phyloP scores from a whole-genome alignment of 2,797 vertebrate genomes.

The Thamnophis elegans region DNA sequence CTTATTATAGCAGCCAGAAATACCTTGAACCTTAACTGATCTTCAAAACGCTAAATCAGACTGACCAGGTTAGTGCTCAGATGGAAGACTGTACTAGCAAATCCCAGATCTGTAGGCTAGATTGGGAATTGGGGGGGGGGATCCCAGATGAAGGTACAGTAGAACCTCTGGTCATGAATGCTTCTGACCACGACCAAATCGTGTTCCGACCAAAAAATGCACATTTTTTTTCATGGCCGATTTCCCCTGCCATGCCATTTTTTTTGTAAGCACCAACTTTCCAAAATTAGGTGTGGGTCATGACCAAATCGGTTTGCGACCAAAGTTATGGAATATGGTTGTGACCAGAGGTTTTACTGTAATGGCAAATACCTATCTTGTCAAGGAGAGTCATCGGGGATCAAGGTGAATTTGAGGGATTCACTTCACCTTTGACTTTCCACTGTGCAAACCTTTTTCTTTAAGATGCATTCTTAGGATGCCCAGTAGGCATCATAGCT shows the following conservation, averaged over 20 bases:
- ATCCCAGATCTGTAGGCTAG: not conserved
- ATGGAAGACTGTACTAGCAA: not conserved
- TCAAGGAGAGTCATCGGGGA: not conserved
- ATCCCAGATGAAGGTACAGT: not conserved
- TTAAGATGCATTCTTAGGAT: not conserved
- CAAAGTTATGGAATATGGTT: too few species aligned
- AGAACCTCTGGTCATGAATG: too few species aligned
- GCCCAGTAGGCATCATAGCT: too few species aligned
- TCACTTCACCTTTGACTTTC: not conserved
- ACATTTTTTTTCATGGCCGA: too few species aligned
- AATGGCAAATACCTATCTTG: not conserved
- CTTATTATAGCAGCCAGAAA: not conserved
- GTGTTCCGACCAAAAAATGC: too few species aligned
- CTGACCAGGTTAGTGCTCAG: not conserved
- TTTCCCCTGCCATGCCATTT: too few species aligned
- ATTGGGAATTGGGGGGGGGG: not conserved
- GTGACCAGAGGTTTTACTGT: not conserved
- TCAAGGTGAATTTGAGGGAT: not conserved
- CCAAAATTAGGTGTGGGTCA: too few species aligned
- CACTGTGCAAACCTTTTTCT: not conserved
- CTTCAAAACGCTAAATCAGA: not conserved
- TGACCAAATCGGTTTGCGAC: too few species aligned
- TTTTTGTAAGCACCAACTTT: too few species aligned
- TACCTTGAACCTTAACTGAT: not conserved
- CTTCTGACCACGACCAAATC: too few species aligned